Evolutionary conservation across 2,113 vertebrate species (phyloP).

Genomic region (Motacilla alba): DNA sequence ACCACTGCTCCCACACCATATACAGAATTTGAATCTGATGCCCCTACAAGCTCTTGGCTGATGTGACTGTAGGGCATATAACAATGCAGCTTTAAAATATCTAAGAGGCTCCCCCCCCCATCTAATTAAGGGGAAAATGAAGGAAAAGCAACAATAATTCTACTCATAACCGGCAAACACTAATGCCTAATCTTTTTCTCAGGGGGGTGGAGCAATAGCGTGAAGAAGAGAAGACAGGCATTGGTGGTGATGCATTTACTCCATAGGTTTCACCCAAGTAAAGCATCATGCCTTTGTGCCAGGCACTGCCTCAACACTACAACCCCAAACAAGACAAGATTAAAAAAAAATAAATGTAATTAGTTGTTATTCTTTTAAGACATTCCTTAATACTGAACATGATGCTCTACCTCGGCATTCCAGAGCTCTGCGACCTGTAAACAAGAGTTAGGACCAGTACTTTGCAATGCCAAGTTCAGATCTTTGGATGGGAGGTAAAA

Average conservation of each 20-base stretch:
- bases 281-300: not conserved
- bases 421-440: not conserved
- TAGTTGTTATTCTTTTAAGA: not conserved
- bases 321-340: not conserved
- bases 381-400: not conserved
- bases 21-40: not conserved
- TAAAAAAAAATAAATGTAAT: not conserved
- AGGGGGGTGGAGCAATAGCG: accelerated
- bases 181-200: not conserved
- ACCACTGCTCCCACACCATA: accelerated
- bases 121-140: not conserved
- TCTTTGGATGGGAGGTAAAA: not conserved
- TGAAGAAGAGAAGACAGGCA: not conserved
- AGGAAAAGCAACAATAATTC: not conserved
- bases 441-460: not conserved
- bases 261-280: not conserved
- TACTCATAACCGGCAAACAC: not conserved
- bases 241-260: not conserved
- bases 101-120: not conserved
- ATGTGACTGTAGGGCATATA: accelerated
- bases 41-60: not conserved
- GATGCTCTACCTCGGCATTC: not conserved
- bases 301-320: not conserved
- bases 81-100: not conserved
- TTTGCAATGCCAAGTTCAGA: not conserved